Evolutionary conservation across 2,888 invertebrate genomes (phyloP), one percentile per base, ranked within the genome.

Genomic region (Automeris io): DNA sequence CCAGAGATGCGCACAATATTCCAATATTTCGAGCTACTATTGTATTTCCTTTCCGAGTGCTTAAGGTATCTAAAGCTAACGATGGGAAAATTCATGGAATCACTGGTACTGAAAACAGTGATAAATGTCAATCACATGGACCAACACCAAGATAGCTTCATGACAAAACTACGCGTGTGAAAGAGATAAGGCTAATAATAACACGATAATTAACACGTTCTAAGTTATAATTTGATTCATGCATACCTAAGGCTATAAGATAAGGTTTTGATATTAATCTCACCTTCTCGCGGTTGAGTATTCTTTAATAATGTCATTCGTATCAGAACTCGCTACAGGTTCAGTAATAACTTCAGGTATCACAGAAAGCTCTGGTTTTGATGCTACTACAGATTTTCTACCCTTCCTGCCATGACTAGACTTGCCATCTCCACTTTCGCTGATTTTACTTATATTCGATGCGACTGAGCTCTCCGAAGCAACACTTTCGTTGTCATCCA

Each of bases 341-440:
- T 81, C 83, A 0, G 59, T 56, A 0, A 60, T 49, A n/a, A 65
- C 65, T 45, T 87, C 87, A 0, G 87, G 87, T 51, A 87, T 87
- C 37, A 79, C 86, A 22, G 83, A 73, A 41, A 87, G 38, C 21
- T 87, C 87, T 0, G 83, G 69, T 40, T 81, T 85, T 0, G 61
- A 62, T 0, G 56, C 59, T 18, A 81, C 35, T 11, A 67, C 56
- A 0, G 81, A 69, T 37, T 75, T 82, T 25, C 76, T 62, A 0
- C 72, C 72, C 40, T 76, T 83, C 9, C 74, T 66, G 0, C 47
- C 43, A 1, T 45, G 49, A 7, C 47, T 48, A 1, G 46, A 39
- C 29, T 64, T 71, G 0, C 41, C 47, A 19, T 72, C 76, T 0
- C 51, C 46, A 7, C 68, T 69, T 29, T 69, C 73, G 36, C 70